Evolutionary conservation across 2,113 vertebrate species (phyloP).

Genomic region (Nothoprocta perdicaria): DNA sequence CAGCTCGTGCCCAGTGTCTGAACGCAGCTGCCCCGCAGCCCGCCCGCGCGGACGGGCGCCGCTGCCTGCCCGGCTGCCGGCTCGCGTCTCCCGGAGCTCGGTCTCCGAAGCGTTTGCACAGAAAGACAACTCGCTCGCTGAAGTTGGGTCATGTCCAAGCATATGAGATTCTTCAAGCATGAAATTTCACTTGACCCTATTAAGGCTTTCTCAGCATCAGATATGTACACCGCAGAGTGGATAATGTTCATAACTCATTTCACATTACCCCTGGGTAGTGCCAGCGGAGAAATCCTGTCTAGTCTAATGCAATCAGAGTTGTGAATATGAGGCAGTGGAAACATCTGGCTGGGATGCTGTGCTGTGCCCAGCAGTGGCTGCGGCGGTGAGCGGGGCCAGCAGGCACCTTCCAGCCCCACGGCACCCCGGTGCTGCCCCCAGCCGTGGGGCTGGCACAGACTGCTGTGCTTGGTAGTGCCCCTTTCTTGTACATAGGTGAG

Average conservation of each 20-base stretch:
- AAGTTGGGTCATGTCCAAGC: slow-evolving; percentile 74
- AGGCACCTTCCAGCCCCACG: neutral
- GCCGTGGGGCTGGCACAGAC: neutral
- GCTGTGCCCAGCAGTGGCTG: neutral
- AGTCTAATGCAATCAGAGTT: slow-evolving; percentile 60
- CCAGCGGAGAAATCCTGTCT: slow-evolving; percentile 68
- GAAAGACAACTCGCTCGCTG: slow-evolving; percentile 67
- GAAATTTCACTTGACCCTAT: slow-evolving; percentile 82
- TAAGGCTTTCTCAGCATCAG: slow-evolving; percentile 71
- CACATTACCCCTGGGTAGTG: slow-evolving; percentile 71
- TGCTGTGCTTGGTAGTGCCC: neutral
- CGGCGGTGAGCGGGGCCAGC: neutral
- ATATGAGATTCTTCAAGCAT: slow-evolving; percentile 78
- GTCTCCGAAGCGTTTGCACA: slow-evolving; percentile 65
- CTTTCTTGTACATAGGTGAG: neutral
- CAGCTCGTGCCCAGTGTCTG: neutral
- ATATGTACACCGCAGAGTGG: slow-evolving; percentile 63
- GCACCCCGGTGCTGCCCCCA: neutral
- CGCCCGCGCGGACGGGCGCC: no score
- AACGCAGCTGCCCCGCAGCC: no score
- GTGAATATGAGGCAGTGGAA: slow-evolving; percentile 42
- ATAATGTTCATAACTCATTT: slow-evolving; percentile 79
- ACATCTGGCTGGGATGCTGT: slow-evolving; percentile 54
- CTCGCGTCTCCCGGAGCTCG: slow-evolving; percentile 38
- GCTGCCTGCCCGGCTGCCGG: neutral